Evolutionary conservation across 2,113 vertebrate genomes (phyloP).

Genomic region (Egretta garzetta): DNA sequence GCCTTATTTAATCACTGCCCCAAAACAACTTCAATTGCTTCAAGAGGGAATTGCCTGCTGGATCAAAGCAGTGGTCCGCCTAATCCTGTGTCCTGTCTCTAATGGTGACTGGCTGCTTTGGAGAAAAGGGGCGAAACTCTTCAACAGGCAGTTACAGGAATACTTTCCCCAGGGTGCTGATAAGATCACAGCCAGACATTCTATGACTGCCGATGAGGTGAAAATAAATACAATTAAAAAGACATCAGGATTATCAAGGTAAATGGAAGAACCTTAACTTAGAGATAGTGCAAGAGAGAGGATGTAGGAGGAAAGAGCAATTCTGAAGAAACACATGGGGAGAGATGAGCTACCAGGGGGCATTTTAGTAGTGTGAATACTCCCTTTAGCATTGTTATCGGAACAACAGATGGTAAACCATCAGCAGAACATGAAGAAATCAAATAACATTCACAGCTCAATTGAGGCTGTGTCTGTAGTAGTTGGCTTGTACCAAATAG

Average conservation of each 20-base stretch:
- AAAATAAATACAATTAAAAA: conserved; percentile 36
- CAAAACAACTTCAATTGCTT: background rate
- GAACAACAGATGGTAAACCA: conserved; percentile 45
- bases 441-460: conserved; percentile 50
- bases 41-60: background rate
- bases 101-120: background rate
- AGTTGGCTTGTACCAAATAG: conserved; percentile 2
- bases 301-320: background rate
- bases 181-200: background rate
- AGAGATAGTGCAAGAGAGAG: background rate
- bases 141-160: background rate
- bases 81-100: background rate
- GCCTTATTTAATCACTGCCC: background rate
- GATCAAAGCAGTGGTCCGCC: background rate
- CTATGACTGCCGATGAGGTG: background rate
- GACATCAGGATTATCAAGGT: background rate
- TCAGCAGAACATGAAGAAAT: conserved; percentile 45
- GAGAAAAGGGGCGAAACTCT: background rate
- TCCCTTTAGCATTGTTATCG: conserved; percentile 35
- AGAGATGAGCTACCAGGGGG: background rate
- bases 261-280: background rate
- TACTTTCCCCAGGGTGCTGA: background rate
- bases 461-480: background rate
- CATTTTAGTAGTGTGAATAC: background rate
- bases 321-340: background rate